Conservation (phyloP, 2,113 vertebrate species). For the Dromas ardeola region DNA sequence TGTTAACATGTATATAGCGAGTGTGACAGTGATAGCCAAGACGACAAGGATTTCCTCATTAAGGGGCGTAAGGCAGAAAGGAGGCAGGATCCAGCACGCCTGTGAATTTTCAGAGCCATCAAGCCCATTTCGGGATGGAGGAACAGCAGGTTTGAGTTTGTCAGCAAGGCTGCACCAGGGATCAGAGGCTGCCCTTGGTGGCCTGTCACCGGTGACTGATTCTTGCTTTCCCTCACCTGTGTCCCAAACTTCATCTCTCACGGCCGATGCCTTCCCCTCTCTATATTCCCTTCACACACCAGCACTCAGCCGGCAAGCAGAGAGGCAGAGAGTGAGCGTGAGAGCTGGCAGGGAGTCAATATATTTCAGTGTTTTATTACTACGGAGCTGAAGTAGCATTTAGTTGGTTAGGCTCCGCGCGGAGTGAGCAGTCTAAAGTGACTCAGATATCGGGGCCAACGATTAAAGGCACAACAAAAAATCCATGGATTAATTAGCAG, state of each 20-base stretch:
- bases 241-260: conserved; percentile 66
- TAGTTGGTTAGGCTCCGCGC: conserved; percentile 69
- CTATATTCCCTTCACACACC: conserved; percentile 64
- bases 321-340: conserved; percentile 50
- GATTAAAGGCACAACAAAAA: conserved; percentile 76
- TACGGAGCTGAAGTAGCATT: conserved; percentile 72
- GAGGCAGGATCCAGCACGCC: not conserved
- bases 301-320: conserved; percentile 51
- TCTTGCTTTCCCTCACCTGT: conserved; percentile 64
- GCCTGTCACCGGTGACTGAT: conserved; percentile 50
- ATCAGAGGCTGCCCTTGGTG: conserved; percentile 30
- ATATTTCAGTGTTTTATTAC: conserved; percentile 82
- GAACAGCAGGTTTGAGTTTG: not conserved
- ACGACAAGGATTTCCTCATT: not conserved
- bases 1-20: not conserved
- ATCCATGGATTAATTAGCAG: conserved; percentile 81
- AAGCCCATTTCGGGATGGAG: not conserved
- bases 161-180: not conserved
- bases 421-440: conserved; percentile 75
- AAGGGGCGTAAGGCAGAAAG: not conserved
- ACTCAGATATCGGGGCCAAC: conserved; percentile 69
- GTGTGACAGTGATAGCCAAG: not conserved
- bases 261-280: conserved; percentile 26
- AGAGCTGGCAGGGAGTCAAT: conserved; percentile 78
- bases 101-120: not conserved